Evolutionary conservation across 2,888 invertebrate genomes (phyloP).

Genomic region (Eupeodes latifasciatus): DNA sequence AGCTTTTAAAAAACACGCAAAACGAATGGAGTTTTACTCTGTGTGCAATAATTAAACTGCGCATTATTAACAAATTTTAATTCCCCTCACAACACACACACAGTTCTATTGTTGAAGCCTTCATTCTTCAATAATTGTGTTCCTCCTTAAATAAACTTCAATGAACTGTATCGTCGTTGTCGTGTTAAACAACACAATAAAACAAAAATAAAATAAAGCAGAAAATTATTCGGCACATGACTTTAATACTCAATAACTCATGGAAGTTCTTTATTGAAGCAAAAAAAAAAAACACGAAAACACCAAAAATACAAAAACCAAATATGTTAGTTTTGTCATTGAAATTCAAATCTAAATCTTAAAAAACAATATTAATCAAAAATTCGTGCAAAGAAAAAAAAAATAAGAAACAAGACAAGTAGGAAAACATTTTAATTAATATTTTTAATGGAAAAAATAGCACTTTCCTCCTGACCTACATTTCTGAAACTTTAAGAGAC

Average conservation of each 20-base stretch:
- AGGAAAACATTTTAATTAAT: slow-evolving; percentile 36
- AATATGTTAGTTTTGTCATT: slow-evolving; percentile 19
- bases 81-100: neutral
- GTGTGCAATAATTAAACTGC: slow-evolving; percentile 28
- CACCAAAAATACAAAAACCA: neutral
- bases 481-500: slow-evolving; percentile 3
- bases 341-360: neutral
- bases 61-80: slow-evolving; percentile 29
- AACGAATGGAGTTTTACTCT: neutral
- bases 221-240: slow-evolving; percentile 12
- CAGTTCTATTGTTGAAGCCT: slow-evolving; percentile 22
- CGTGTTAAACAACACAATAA: neutral
- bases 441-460: neutral
- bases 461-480: slow-evolving; percentile 36
- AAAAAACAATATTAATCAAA: slow-evolving; percentile 27
- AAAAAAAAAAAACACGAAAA: neutral
- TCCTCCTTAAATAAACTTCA: slow-evolving; percentile 26
- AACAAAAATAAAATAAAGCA: neutral
- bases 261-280: slow-evolving; percentile 13
- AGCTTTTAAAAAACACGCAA: slow-evolving; percentile 13
- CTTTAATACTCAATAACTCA: slow-evolving; percentile 22
- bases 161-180: slow-evolving; percentile 13
- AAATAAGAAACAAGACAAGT: neutral
- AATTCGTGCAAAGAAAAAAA: neutral
- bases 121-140: slow-evolving; percentile 10